Evolutionary conservation across 2,113 vertebrate species (phyloP).

Genomic region (Catagonus wagneri): DNA sequence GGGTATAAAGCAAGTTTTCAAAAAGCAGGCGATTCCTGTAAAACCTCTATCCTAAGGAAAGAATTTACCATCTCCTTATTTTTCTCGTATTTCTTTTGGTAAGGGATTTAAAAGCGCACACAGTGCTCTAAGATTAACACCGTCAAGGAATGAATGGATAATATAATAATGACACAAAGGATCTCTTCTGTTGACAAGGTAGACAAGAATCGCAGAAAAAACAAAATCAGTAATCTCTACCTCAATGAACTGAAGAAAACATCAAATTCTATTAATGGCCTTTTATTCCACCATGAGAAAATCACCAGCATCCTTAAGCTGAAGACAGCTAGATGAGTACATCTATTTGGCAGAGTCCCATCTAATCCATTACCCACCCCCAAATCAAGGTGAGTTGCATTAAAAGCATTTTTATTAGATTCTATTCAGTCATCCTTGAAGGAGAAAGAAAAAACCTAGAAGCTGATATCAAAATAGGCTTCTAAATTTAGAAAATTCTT

Average conservation of each 20-base stretch:
- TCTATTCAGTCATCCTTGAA: slow-evolving; percentile 33
- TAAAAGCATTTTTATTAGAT: slow-evolving; percentile 24
- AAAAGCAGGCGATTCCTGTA: background rate
- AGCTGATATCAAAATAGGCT: background rate
- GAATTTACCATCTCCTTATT: background rate
- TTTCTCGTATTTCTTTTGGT: slow-evolving; percentile 11
- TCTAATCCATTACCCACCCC: background rate
- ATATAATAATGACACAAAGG: background rate
- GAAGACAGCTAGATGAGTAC: background rate
- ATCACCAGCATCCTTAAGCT: background rate
- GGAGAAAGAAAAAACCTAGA: slow-evolving; percentile 45
- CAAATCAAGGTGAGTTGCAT: background rate
- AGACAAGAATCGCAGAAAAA: background rate
- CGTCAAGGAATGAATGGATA: background rate
- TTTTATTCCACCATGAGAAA: background rate
- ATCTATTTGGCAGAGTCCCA: background rate
- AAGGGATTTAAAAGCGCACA: background rate
- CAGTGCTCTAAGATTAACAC: background rate
- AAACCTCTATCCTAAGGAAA: background rate
- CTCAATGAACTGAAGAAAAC: background rate
- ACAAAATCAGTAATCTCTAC: background rate
- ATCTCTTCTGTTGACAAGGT: background rate
- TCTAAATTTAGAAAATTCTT: background rate
- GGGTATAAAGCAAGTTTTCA: background rate
- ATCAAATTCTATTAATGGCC: background rate